These are phyloP conservation scores for Osmerus eperlanus DNA, from an alignment of 2,113 vertebrate species.

Conservation along the genomic window DNA sequence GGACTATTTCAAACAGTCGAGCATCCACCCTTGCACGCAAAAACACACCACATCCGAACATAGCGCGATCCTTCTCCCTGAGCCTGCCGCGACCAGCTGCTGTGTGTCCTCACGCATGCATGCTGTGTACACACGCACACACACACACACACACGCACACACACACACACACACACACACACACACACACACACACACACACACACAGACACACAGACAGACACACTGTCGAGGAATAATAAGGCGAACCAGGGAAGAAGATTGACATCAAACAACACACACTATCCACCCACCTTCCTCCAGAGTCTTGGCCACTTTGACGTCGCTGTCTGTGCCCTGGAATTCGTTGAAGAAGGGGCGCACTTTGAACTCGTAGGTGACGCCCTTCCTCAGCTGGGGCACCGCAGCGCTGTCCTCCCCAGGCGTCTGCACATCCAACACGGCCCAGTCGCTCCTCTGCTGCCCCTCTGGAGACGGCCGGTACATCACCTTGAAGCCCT, in stretches of 20 bases:
- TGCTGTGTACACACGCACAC: slow-evolving; percentile 10
- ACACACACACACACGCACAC: slow-evolving; percentile 51
- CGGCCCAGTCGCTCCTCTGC: slow-evolving; percentile 85
- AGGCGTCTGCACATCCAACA: slow-evolving; percentile 91
- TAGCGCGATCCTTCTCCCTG: slow-evolving; percentile 29
- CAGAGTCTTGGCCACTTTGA: slow-evolving; percentile 91
- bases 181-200: slow-evolving; percentile 21
- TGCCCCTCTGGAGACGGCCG: slow-evolving; percentile 74
- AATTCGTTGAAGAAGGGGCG: slow-evolving; percentile 98
- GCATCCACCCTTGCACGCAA: slow-evolving; percentile 37
- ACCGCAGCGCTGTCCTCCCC: slow-evolving; percentile 87
- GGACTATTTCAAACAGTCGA: slow-evolving; percentile 33
- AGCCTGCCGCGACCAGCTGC: slow-evolving; percentile 61
- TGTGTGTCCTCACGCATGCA: slow-evolving; percentile 8
- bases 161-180: slow-evolving; percentile 33
- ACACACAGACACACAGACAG: not conserved
- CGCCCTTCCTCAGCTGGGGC: slow-evolving; percentile 88
- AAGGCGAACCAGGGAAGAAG: too few species aligned
- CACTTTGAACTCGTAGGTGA: slow-evolving; percentile 95
- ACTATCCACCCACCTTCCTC: slow-evolving; percentile 84
- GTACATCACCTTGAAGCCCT: slow-evolving; percentile 96
- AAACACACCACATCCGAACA: slow-evolving; percentile 46
- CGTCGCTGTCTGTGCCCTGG: slow-evolving; percentile 96
- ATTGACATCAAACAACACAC: not conserved
- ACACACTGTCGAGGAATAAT: not conserved